Percentiles rank a stretch among this genome's conserved stretches.
Evolutionary conservation across 2,888 invertebrate genomes (phyloP).

Genomic region (Eupithecia inturbata): DNA sequence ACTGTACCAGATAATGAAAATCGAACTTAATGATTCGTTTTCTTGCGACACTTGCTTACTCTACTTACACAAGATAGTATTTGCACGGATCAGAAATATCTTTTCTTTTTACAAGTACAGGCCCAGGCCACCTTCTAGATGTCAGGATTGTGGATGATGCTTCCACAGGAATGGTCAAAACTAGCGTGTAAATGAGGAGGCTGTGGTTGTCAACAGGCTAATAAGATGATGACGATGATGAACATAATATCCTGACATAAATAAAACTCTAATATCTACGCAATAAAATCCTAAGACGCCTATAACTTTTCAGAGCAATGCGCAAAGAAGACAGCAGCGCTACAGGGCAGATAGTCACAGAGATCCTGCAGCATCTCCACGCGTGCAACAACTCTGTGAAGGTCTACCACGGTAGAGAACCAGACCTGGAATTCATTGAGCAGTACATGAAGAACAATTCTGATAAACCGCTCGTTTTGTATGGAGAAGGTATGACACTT

Average conservation of each 20-base stretch:
- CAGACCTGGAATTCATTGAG: constrained; percentile 91
- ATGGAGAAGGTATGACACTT: constrained; percentile 92
- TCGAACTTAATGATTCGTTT: not conserved
- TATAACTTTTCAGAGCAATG: constrained; percentile 87
- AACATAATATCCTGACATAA: too few species aligned
- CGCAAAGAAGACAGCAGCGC: constrained; percentile 97
- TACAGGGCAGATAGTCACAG: constrained; percentile 96
- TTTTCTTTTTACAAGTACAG: too few species aligned
- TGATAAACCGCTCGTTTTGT: constrained; percentile 94
- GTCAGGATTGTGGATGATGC: not conserved
- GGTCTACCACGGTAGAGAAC: constrained; percentile 96
- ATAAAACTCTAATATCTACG: too few species aligned
- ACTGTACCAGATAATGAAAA: too few species aligned
- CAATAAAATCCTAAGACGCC: too few species aligned
- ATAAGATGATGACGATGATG: too few species aligned
- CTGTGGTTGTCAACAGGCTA: not conserved
- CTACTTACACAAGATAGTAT: too few species aligned
- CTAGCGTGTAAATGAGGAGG: not conserved
- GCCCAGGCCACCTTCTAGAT: too few species aligned
- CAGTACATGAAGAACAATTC: constrained; percentile 93
- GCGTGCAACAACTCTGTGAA: constrained; percentile 97
- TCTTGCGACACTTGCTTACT: too few species aligned
- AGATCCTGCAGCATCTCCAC: constrained; percentile 97
- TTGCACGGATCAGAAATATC: too few species aligned
- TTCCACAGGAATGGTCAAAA: not conserved